Base-by-base conservation (phyloP, 2,888 invertebrate genomes). In the Sarcophaga caerulescens region DNA sequence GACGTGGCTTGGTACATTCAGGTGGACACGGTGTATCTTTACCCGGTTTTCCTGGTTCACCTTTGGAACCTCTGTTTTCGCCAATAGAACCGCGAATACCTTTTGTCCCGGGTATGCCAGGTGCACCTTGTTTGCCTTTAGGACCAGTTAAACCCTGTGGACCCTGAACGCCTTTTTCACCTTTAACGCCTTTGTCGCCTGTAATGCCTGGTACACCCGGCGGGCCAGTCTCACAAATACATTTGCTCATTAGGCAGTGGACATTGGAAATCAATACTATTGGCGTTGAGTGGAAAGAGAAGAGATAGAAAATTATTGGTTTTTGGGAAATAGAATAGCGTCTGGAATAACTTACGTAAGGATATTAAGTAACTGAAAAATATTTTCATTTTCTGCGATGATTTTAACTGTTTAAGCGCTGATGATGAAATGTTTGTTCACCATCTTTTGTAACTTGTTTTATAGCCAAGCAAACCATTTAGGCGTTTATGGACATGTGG, bases 101-200 rank as follows among this genome's bases (percentile, higher is more conserved):
- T 4, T 17, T 44, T 4, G 6, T 8, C n/a, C 81, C 81, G 17
- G 45, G 66, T 4, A 25, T 19, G 6, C 81, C 81, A 19, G 45
- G 12, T 47, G 12, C n/a, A 17, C 81, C 81, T 4, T 12, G 57
- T 8, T 14, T n/a, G 47, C 81, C 81, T 14, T 35, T 23, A n/a
- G 25, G n/a, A 25, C 47, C 47, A 3, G 14, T 14, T 47, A 47
- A 47, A 47, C 81, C 74, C 14, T 60, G 73, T 59, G 11, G 12
- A 44, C 81, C 81, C 1, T 69, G 69, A 44, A 8, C 11, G 23
- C 79, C 79, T 35, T 65, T 45, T n/a, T 52, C 70, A 25, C 81
- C 81, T 17, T 75, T 70, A 8, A 14, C 12, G 10, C 81, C 81
- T 17, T n/a, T 45, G 8, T 70, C 44, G 10, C 79, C 79, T 17